Percentiles rank a stretch among this genome's conserved stretches.
Evolutionary conservation across 35 echinoderm and acorn worm genomes (phyloP).

Genomic region (Diadema setosum): DNA sequence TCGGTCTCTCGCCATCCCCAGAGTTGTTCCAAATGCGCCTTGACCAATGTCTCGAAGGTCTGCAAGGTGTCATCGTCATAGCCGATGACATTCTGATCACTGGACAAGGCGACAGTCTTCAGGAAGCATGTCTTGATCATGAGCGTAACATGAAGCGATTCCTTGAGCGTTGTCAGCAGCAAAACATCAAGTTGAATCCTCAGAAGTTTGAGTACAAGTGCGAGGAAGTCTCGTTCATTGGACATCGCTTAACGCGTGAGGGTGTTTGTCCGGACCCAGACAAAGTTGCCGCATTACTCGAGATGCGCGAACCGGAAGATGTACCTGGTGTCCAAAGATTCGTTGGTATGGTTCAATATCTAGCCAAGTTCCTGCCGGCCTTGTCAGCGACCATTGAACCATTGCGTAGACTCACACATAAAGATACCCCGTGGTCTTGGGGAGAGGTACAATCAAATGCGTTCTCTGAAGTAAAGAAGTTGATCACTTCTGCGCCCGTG

Average conservation of each 20-base stretch:
- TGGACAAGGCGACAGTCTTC: background rate
- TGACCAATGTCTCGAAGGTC: background rate
- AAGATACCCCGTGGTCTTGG: conserved; percentile 35
- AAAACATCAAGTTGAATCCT: conserved; percentile 40
- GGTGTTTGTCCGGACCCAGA: background rate
- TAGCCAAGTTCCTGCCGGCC: conserved; percentile 46
- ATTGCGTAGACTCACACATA: background rate
- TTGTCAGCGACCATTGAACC: conserved; percentile 41
- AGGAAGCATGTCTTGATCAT: background rate
- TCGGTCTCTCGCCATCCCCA: background rate
- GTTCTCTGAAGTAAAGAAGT: background rate
- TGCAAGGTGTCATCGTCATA: background rate
- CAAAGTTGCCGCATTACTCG: background rate
- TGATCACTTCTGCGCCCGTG: conserved; percentile 31
- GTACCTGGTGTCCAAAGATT: background rate
- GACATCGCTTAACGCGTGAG: background rate
- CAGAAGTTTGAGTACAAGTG: conserved; percentile 57
- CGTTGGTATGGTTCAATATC: conserved; percentile 19
- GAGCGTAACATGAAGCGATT: background rate
- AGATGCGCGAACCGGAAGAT: background rate
- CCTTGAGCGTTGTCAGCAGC: background rate
- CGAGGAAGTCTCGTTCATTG: conserved; percentile 12
- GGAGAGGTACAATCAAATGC: background rate
- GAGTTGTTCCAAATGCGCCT: background rate
- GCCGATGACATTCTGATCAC: background rate